Percentiles rank a stretch among this genome's conserved stretches.
These are phyloP conservation scores for Ganaspis sp. DNA, from an alignment of 1,140 invertebrate species.

Conservation along the genomic window DNA sequence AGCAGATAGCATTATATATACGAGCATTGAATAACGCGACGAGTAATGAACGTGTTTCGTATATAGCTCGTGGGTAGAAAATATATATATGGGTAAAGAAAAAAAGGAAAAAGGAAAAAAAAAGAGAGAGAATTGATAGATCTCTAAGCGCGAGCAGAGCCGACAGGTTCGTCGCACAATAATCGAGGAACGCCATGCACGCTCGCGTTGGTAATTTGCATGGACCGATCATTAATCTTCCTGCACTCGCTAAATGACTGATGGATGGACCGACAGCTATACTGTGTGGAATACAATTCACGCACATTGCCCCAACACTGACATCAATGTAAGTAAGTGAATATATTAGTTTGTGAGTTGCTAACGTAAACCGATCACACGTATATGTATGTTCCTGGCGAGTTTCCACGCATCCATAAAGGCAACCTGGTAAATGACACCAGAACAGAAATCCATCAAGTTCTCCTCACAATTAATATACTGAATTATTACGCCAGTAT, in stretches of 20 bases:
- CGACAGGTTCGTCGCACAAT: slow-evolving; percentile 14
- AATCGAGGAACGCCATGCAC: slow-evolving; percentile 12
- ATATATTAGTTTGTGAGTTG: slow-evolving; percentile 15
- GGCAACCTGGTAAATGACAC: slow-evolving; percentile 16
- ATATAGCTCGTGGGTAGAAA: slow-evolving; percentile 38
- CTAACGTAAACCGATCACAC: slow-evolving; percentile 6
- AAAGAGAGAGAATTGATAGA: slow-evolving; percentile 8
- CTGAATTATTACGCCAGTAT: background rate
- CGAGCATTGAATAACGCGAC: slow-evolving; percentile 22
- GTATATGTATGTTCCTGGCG: background rate
- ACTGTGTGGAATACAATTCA: slow-evolving; percentile 15
- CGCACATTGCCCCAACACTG: background rate
- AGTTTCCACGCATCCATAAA: background rate
- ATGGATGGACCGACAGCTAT: slow-evolving; percentile 49
- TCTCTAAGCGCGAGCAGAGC: slow-evolving; percentile 35
- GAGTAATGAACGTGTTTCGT: slow-evolving; percentile 30
- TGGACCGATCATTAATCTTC: slow-evolving; percentile 53
- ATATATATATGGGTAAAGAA: slow-evolving; percentile 19
- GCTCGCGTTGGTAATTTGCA: slow-evolving; percentile 47
- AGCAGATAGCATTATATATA: background rate
- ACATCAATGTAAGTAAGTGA: background rate
- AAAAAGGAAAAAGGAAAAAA: slow-evolving; percentile 34
- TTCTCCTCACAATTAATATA: slow-evolving; percentile 3
- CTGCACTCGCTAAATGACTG: slow-evolving; percentile 51
- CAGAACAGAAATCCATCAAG: slow-evolving; percentile 4